A percentile compares a stretch with the other conserved stretches of the same genome.
These are phyloP conservation scores for Coleophora deauratella DNA, from an alignment of 2,888 invertebrate genomes.

Conservation along the genomic window DNA sequence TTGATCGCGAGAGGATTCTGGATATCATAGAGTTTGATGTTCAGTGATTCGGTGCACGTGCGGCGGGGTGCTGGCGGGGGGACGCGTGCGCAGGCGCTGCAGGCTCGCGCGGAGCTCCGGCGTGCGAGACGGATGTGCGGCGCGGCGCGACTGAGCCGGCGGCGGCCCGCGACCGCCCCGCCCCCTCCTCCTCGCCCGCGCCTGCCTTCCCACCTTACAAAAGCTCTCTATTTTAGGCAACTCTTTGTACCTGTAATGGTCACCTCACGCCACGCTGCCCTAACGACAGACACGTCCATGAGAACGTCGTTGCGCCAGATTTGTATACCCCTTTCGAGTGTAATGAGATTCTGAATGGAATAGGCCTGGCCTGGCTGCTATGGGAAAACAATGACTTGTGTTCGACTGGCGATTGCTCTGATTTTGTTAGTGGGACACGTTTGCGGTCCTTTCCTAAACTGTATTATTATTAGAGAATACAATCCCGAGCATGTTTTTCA, in stretches of 20 bases:
- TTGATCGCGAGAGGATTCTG: constrained; percentile 26
- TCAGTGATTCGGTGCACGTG: constrained; percentile 44
- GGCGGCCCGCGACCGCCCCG: constrained; percentile 64
- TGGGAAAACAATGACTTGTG: constrained; percentile 65
- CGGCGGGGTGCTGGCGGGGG: constrained; percentile 40
- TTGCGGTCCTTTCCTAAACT: constrained; percentile 7
- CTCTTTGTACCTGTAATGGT: constrained; percentile 73
- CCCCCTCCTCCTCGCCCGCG: constrained; percentile 54
- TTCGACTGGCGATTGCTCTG: constrained; percentile 31
- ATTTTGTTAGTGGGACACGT: constrained; percentile 64
- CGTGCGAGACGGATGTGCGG: constrained; percentile 65
- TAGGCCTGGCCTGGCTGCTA: constrained; percentile 40
- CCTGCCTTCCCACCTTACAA: constrained; percentile 65
- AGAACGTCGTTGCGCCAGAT: constrained; percentile 68
- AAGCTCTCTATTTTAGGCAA: constrained; percentile 75
- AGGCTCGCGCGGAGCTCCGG: constrained; percentile 40
- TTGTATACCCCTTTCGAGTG: constrained; percentile 65
- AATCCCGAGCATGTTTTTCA: no score
- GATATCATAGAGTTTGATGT: constrained; percentile 24
- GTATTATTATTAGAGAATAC: no score
- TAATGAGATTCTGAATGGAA: constrained; percentile 73
- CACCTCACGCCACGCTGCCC: constrained; percentile 72
- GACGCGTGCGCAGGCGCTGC: constrained; percentile 58
- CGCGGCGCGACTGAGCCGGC: constrained; percentile 70
- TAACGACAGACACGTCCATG: constrained; percentile 73